Base-by-base conservation (phyloP, 2,888 invertebrate species). In the Oxycera nigricornis region DNA sequence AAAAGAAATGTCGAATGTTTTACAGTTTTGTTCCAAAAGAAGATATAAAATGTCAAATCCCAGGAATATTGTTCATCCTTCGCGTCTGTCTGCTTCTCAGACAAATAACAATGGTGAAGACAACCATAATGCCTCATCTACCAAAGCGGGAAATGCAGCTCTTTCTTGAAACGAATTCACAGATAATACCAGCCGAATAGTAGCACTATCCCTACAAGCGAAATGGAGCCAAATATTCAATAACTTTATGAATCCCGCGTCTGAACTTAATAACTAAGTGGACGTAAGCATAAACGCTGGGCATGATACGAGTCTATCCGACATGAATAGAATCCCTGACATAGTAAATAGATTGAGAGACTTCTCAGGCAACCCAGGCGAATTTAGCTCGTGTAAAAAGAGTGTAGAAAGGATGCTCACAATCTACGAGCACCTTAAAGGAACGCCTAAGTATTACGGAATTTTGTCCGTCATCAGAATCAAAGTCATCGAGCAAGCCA, bases 401-500 rank as follows among this genome's bases (percentile, higher is more conserved):
- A 65, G 46, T 17, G 65, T 41, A 9, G 65, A 65, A 65, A 39
- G 65, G 17, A 65, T 65, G 11, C 46, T 65, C 9, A 22, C 22
- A 41, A 65, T 24, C 41, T 65, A 65, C 17, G 39, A 22, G 17
- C 65, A 65, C 26, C 65, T 65, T 6, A 39, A 65, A 41, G 65
- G 65, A 22, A 65, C 39, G 2, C 65, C 46, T 14, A 65, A 65
- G 11, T 41, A 65, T 65, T 65, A 41, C n/a, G 65, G 65, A 11
- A 65, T 65, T 24, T 28, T 65, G 9, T 65, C 65, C n/a, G 50
- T 52, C 14, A 73, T 76, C 2, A 31, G 77, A 17, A 77, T 76
- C 17, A 76, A 77, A 31, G 74, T 77, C 2, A 35, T 62, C 35
- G 76, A 73, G 7, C 39, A 73, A 3, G 75, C 74, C 3, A 75